Conservation (phyloP, 2,888 invertebrate genomes). For the Pristionchus japonicus region DNA sequence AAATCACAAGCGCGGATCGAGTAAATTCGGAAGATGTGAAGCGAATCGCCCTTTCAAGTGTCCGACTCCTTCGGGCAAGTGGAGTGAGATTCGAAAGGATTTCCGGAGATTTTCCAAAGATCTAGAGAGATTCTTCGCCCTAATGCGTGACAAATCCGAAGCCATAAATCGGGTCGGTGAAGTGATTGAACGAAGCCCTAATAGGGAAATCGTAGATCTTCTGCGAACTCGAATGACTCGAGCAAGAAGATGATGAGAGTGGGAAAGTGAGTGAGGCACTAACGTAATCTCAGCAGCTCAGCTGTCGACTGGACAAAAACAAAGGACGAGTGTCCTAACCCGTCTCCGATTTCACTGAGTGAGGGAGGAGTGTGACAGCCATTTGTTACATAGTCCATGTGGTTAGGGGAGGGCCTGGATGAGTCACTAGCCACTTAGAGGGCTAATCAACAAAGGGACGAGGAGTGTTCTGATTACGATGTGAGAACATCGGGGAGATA, state of each 20-base stretch:
- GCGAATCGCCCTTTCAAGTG: background rate
- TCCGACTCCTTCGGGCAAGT: background rate
- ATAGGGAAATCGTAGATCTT: too few relatives aligned
- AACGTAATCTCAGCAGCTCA: background rate
- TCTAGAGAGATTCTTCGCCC: too few relatives aligned
- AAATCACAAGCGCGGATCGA: background rate
- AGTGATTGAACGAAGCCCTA: too few relatives aligned
- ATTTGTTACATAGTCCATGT: background rate
- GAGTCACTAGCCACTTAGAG: background rate
- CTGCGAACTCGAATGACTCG: too few relatives aligned
- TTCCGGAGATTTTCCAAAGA: background rate
- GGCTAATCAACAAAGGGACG: background rate
- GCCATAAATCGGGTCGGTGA: too few relatives aligned
- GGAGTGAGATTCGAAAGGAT: background rate
- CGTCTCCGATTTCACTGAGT: background rate
- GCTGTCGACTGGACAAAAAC: background rate
- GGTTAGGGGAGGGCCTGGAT: background rate
- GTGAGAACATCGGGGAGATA: background rate
- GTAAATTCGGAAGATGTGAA: background rate
- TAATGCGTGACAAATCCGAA: too few relatives aligned
- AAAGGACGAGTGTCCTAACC: slow-evolving; percentile 4
- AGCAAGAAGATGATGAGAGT: background rate
- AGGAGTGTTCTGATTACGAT: slow-evolving; percentile 24
- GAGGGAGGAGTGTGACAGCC: background rate
- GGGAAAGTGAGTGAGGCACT: background rate